phyloP scores from a whole-genome alignment of 2,888 invertebrate species.

The Halocaridina rubra region DNA sequence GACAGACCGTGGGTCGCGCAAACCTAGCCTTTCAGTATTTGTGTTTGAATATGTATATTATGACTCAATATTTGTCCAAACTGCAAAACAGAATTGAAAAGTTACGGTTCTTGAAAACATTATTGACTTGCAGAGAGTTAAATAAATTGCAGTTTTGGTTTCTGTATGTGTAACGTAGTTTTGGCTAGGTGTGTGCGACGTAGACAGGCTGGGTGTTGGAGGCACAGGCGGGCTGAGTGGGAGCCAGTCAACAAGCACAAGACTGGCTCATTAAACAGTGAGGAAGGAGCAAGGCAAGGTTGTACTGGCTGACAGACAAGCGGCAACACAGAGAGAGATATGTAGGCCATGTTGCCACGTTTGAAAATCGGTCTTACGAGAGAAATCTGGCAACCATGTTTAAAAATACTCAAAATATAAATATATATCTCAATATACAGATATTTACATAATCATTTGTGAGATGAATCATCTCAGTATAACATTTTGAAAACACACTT shows the following conservation, averaged over 20 bases:
- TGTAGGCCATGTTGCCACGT: slow-evolving; percentile 63
- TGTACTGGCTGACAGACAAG: slow-evolving; percentile 63
- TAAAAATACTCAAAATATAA: slow-evolving; percentile 34
- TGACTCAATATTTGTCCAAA: no score
- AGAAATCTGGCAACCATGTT: slow-evolving; percentile 63
- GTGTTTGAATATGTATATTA: no score
- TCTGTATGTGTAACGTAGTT: no score
- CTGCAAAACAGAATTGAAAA: no score
- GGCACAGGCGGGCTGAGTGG: slow-evolving; percentile 32
- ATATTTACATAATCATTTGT: slow-evolving; percentile 45
- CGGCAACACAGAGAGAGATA: slow-evolving; percentile 63
- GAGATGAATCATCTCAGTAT: slow-evolving; percentile 29
- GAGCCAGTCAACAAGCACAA: slow-evolving; percentile 52
- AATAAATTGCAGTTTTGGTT: no score
- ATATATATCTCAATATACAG: slow-evolving; percentile 41
- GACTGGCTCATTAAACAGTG: slow-evolving; percentile 42
- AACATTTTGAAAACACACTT: slow-evolving; percentile 39
- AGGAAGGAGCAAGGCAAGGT: slow-evolving; percentile 62
- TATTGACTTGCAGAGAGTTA: no score
- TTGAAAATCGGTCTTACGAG: slow-evolving; percentile 54
- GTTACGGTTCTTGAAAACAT: no score
- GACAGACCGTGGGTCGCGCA: slow-evolving; percentile 29
- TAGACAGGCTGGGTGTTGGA: not conserved
- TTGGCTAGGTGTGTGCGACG: not conserved
- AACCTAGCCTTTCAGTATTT: slow-evolving; percentile 20